Percentiles rank a stretch among this genome's conserved stretches.
Conservation (phyloP, 2,113 vertebrate species). For the Oryzias celebensis region DNA sequence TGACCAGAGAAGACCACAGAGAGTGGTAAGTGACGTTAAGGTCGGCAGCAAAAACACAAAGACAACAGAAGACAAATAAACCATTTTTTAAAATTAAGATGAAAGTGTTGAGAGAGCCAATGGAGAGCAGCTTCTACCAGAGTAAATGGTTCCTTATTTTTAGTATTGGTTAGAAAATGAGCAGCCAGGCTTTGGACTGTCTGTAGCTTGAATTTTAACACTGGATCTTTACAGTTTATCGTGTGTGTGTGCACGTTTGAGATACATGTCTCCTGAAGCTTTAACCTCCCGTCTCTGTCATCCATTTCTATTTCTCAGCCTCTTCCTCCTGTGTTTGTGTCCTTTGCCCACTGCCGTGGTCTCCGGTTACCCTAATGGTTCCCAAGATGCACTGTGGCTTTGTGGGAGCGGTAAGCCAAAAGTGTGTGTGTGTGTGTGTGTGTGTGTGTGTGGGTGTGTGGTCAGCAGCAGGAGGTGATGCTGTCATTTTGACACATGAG, state of each 20-base stretch:
- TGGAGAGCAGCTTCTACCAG: no score
- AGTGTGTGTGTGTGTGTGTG: conserved; percentile 43
- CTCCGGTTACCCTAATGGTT: conserved; percentile 83
- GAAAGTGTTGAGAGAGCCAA: no score
- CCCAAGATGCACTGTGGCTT: conserved; percentile 83
- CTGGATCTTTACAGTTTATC: no score
- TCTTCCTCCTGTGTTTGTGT: conserved; percentile 76
- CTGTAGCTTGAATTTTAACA: no score
- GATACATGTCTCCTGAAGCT: conserved; percentile 3
- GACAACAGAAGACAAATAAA: no score
- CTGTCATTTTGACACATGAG: conserved; percentile 74
- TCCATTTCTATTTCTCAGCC: conserved; percentile 48
- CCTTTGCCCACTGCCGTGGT: conserved; percentile 77
- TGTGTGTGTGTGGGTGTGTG: conserved; percentile 34
- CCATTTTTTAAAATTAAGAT: no score
- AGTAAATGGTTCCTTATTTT: no score
- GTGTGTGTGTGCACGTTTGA: neutral
- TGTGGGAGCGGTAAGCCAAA: conserved; percentile 60
- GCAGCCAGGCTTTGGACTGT: no score
- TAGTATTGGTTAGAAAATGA: no score
- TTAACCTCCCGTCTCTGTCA: conserved; percentile 29
- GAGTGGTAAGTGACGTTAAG: no score
- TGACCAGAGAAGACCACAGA: no score
- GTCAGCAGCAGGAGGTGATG: conserved; percentile 51
- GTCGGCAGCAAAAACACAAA: no score